Conservation (phyloP, 35 echinoderm and acorn worm genomes). For the Nesometra sesokonis region DNA sequence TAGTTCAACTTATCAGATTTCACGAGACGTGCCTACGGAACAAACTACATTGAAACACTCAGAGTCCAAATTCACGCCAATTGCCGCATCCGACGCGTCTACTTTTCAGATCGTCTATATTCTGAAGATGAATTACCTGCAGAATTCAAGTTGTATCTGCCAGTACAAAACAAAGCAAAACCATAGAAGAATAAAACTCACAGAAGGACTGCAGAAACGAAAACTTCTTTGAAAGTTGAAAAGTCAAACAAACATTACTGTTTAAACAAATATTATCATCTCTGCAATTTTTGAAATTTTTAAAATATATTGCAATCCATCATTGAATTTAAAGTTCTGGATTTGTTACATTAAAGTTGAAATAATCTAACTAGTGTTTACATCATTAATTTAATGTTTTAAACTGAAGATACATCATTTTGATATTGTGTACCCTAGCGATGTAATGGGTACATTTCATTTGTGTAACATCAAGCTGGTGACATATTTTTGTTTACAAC, state of each 20-base stretch:
- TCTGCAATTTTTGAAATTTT: neutral
- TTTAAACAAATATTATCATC: neutral
- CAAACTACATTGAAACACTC: conserved; percentile 99
- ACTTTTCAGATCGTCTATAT: conserved; percentile 97
- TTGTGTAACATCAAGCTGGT: no score
- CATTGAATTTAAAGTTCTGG: neutral
- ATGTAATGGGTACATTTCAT: no score
- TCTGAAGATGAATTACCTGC: conserved; percentile 98
- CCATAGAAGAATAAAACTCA: conserved; percentile 4
- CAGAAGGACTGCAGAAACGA: neutral
- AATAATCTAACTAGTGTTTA: neutral
- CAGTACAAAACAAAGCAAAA: conserved; percentile 68
- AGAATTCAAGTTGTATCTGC: conserved; percentile 99
- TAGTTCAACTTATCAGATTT: conserved; percentile 99
- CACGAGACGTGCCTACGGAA: conserved; percentile 97
- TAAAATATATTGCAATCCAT: neutral
- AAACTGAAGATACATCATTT: no score
- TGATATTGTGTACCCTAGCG: no score
- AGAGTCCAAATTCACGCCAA: conserved; percentile 99
- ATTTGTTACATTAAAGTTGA: neutral
- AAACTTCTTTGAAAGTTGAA: neutral
- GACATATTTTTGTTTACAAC: no score
- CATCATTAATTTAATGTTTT: no score
- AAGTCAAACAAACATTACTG: neutral
- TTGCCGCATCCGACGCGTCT: conserved; percentile 93